Base-by-base conservation (phyloP, 37 sponge, comb jelly and placozoan genomes). In the Haliclona indistincta region DNA sequence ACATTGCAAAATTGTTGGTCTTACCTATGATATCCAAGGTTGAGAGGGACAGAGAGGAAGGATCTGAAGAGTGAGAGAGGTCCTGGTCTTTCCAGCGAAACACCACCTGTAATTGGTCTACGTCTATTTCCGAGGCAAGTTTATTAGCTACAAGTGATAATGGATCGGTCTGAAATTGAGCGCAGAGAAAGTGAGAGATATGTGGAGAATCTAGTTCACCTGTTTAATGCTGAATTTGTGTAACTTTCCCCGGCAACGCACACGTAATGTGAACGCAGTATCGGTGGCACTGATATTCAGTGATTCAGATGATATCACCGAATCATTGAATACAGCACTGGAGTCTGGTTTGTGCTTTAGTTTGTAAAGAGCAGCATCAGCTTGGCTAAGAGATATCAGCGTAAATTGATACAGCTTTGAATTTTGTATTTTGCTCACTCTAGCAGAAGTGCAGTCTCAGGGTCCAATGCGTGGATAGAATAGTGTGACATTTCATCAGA, bases 11-110 rank as follows among this genome's bases (percentile, higher is more conserved):
- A n/a, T n/a, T n/a, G n/a, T n/a, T n/a, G n/a, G 5, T 26, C 79
- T 43, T 34, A 91, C 92, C 92, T 42, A 91, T 68, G 47, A 91
- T 83, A 53, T 86, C 84, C 2, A 73, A 83, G 35, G 87, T 78
- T 26, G 78, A 77, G 52, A 91, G 82, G 6, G 68, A 73, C 28
- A 79, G 69, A 7, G 45, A 55, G 7, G 63, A 62, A 7, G 84
- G 88, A 28, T 79, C 70, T 63, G 71, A 73, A 40, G 62, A 63
- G 43, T 54, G 43, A 3, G 15, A 15, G 30, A 91, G 30, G 38
- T 83, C 82, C 39, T 68, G 38, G 22, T 68, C 82, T 52, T 78
- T 61, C 56, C 79, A 83, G 0, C 83, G 81, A 43, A 91, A 75
- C 8, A 91, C 56, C 29, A 91, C 40, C 43, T 68, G 60, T 10